These are phyloP conservation scores for Etheostoma nigrum DNA, from an alignment of 2,797 vertebrate species.

Conservation along the genomic window DNA sequence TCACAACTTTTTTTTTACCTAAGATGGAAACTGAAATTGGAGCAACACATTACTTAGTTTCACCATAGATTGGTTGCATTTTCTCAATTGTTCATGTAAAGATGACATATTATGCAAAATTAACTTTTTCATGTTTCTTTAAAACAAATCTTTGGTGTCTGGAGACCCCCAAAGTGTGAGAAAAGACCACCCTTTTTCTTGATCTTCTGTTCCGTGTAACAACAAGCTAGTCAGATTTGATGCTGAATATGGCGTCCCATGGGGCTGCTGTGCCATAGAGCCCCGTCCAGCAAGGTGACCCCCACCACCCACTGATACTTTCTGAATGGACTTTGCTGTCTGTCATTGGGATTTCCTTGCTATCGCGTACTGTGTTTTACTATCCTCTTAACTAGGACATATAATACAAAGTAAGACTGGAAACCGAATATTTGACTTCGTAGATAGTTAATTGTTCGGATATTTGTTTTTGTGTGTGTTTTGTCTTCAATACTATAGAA, in stretches of 20 bases:
- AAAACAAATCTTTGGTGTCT: too few relatives aligned
- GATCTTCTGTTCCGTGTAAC: neutral
- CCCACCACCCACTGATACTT: too few relatives aligned
- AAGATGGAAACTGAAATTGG: constrained; percentile 18
- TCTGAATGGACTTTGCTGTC: too few relatives aligned
- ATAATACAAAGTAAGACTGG: too few relatives aligned
- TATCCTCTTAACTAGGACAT: too few relatives aligned
- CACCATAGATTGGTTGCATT: neutral
- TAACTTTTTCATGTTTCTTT: neutral
- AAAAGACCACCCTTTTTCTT: neutral
- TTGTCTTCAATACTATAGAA: too few relatives aligned
- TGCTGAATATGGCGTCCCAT: neutral
- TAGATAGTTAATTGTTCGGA: too few relatives aligned
- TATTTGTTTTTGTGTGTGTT: too few relatives aligned
- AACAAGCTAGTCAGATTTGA: neutral
- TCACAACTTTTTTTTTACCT: constrained; percentile 11
- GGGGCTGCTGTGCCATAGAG: neutral
- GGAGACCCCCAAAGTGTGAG: neutral
- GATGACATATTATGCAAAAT: neutral
- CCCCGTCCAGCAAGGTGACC: neutral
- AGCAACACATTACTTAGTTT: neutral
- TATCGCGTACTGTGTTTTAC: too few relatives aligned
- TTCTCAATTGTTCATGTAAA: neutral
- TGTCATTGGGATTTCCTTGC: too few relatives aligned
- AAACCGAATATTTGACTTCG: too few relatives aligned